Base-by-base conservation (phyloP, 2,113 vertebrate genomes). In the Ammodytes marinus region DNA sequence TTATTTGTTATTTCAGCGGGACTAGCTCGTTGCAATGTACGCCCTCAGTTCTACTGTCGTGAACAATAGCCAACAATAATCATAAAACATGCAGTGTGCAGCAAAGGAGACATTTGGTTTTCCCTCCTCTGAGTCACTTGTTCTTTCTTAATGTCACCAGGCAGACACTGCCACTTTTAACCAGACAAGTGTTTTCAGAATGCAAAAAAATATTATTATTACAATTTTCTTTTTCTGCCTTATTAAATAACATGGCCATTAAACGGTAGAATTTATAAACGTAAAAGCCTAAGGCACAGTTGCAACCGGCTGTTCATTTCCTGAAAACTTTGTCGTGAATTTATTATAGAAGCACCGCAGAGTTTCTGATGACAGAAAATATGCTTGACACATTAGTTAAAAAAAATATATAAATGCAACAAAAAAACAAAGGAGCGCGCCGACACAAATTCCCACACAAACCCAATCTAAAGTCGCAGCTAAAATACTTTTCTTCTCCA, bases 401-500 rank as follows among this genome's bases (percentile, higher is more conserved):
- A 49, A 69, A 78, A 60, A n/a, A 6, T 27, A 17, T 54, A 15
- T 7, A 10, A 15, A 35, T 4, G 8, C 6, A 57, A 35, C 17
- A 47, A 27, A 61, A 45, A 57, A 50, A 37, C 17, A 35, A 43
- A 43, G 6, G 42, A 50, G 7, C 47, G 45, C 12, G 52, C 17
- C 72, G 14, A 67, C 42, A 53, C 64, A 87, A 65, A 80, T 1
- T 74, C 42, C 19, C 80, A 53, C n/a, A 0, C 14, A 49, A 77
- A 57, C 53, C 0, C 55, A 76, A 89, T 91, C 73, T 15, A 8
- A 69, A 69, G 74, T 65, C 84, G 83, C 89, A 52, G 68, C 82
- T 57, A 58, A 82, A 85, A 89, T 69, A 86, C 72, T 89, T 86
- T 27, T 89, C 57, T 87, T 84, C 52, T 82, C 9, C 0, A 55